These are phyloP conservation scores for Copidosoma floridanum DNA, from an alignment of 1,140 invertebrate species.

Conservation along the genomic window DNA sequence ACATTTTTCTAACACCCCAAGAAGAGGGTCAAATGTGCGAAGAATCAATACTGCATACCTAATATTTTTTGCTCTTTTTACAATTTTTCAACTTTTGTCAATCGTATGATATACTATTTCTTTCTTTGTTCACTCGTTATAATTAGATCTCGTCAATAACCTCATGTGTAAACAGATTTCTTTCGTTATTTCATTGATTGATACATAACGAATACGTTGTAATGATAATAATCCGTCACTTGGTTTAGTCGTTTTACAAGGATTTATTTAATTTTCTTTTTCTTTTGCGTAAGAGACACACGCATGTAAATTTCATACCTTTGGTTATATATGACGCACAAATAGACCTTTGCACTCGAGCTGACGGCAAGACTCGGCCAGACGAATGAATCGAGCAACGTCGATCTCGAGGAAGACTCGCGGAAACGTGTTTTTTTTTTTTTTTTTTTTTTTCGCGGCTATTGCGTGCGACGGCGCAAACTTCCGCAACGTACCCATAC, in stretches of 20 bases:
- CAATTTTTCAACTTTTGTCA: background rate
- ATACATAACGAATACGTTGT: too few relatives aligned
- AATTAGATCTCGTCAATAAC: constrained; percentile 20
- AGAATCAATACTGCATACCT: constrained; percentile 25
- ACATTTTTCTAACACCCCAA: background rate
- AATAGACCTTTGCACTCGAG: too few relatives aligned
- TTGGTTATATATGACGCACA: background rate
- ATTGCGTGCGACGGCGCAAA: background rate
- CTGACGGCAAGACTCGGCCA: too few relatives aligned
- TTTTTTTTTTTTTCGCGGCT: background rate
- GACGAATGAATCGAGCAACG: too few relatives aligned
- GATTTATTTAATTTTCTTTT: background rate
- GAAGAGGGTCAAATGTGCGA: constrained; percentile 4
- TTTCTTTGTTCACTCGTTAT: background rate
- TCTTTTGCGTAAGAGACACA: background rate
- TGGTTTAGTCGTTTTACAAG: constrained; percentile 26
- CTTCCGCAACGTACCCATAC: too few relatives aligned
- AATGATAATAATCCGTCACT: too few relatives aligned
- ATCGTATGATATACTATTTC: too few relatives aligned
- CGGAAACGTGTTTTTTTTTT: background rate
- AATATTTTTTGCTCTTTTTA: background rate
- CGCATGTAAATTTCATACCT: background rate
- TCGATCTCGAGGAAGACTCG: too few relatives aligned
- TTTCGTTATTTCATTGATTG: too few relatives aligned
- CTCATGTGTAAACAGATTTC: too few relatives aligned